A percentile compares a stretch with the other conserved stretches of the same genome.
Conservation (phyloP, 2,113 vertebrate species). For the Martes martes region DNA sequence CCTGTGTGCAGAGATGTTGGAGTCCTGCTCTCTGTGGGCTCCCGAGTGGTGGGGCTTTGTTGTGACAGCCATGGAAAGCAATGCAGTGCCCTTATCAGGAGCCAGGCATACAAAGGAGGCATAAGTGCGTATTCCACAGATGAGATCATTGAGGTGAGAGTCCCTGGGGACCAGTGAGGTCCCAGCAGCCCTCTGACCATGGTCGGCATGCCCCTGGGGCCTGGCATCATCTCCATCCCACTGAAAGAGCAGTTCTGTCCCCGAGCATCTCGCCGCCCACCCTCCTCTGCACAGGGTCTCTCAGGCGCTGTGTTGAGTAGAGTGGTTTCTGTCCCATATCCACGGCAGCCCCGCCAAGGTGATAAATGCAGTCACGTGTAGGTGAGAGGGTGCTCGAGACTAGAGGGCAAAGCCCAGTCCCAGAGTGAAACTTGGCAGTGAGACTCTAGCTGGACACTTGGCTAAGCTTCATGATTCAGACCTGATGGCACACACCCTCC, state of each 20-base stretch:
- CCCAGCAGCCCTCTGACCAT: background rate
- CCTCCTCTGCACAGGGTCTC: too few relatives aligned
- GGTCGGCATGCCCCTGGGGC: fast-evolving
- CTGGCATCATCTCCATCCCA: background rate
- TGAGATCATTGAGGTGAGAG: background rate
- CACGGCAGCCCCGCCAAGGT: too few relatives aligned
- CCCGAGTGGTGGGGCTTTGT: background rate
- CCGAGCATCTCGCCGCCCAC: fast-evolving
- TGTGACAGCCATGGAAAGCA: background rate
- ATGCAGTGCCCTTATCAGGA: fast-evolving
- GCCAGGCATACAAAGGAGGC: background rate
- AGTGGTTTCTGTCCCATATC: background rate
- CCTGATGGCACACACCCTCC: background rate
- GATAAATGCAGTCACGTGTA: background rate
- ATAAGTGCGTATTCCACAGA: background rate
- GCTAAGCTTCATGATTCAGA: background rate
- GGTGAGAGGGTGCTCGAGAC: background rate
- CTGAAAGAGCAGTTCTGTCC: background rate
- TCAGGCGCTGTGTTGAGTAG: background rate
- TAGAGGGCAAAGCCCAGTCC: background rate
- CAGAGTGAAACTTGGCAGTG: background rate
- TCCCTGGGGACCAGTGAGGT: background rate
- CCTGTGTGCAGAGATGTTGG: background rate
- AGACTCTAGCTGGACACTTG: background rate
- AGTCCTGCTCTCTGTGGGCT: too few relatives aligned